These are phyloP conservation scores for Sorex araneus DNA, from an alignment of 2,113 vertebrate species.

Conservation along the genomic window DNA sequence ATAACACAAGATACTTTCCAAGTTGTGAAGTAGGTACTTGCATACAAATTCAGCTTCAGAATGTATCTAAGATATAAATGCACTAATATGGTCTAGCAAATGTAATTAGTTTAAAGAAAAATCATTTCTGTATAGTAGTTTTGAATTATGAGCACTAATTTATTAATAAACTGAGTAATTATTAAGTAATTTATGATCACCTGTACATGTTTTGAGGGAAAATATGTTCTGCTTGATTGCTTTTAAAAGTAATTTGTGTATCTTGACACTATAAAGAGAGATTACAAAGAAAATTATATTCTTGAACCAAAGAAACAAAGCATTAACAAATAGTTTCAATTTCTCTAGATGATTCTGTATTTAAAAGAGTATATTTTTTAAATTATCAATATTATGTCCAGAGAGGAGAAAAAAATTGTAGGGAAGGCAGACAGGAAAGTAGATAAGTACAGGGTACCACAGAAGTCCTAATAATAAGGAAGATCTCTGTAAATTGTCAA, in stretches of 20 bases:
- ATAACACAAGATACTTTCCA: background rate
- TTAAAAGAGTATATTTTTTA: background rate
- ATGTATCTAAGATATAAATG: background rate
- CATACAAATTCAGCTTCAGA: background rate
- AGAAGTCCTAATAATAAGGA: background rate
- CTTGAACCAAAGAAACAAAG: background rate
- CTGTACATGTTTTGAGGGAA: background rate
- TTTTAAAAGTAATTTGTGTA: background rate
- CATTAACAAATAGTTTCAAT: background rate
- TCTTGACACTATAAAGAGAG: background rate
- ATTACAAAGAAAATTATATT: background rate
- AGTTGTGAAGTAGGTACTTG: background rate
- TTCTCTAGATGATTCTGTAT: background rate
- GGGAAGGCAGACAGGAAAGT: background rate
- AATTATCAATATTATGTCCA: background rate
- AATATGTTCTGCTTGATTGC: background rate
- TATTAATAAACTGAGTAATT: background rate
- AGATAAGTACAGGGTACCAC: background rate
- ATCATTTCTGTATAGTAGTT: background rate
- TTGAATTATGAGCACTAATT: background rate
- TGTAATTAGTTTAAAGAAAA: constrained; percentile 30
- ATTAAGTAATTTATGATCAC: background rate
- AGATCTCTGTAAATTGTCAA: background rate
- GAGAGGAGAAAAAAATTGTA: background rate
- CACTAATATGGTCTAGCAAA: background rate